A percentile compares a stretch with the other conserved stretches of the same genome.
These are phyloP conservation scores for Mesoclemmys tuberculata DNA, from an alignment of 2,113 vertebrate species.

Conservation along the genomic window DNA sequence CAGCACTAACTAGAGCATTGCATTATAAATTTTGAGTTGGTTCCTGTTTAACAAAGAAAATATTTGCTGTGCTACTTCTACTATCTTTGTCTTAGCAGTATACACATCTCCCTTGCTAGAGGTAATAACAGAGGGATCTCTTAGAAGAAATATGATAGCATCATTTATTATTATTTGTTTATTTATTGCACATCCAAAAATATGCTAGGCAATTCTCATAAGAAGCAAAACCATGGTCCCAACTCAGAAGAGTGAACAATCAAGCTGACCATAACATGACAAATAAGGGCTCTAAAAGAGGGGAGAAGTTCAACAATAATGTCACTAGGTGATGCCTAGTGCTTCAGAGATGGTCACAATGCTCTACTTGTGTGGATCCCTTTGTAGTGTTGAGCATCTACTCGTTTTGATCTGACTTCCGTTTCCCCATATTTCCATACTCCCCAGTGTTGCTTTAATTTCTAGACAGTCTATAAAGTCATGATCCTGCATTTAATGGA, in stretches of 20 bases:
- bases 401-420: background rate
- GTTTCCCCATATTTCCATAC: background rate
- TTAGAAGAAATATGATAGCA: background rate
- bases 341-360: background rate
- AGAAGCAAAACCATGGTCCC: background rate
- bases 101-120: background rate
- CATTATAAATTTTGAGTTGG: constrained; percentile 64
- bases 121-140: background rate
- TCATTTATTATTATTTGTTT: background rate
- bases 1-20: constrained; percentile 73
- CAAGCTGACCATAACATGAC: background rate
- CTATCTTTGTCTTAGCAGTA: background rate
- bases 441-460: background rate
- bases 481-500: background rate
- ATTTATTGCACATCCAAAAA: background rate
- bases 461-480: background rate
- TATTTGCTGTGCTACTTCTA: background rate
- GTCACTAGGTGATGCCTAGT: background rate
- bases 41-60: constrained; percentile 62
- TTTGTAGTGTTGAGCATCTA: background rate
- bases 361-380: background rate
- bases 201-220: background rate
- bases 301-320: background rate
- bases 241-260: background rate
- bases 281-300: background rate